Evolutionary conservation across 2,797 vertebrate genomes (phyloP), one percentile per base, ranked within the genome.

Genomic region (Salmo trutta): DNA sequence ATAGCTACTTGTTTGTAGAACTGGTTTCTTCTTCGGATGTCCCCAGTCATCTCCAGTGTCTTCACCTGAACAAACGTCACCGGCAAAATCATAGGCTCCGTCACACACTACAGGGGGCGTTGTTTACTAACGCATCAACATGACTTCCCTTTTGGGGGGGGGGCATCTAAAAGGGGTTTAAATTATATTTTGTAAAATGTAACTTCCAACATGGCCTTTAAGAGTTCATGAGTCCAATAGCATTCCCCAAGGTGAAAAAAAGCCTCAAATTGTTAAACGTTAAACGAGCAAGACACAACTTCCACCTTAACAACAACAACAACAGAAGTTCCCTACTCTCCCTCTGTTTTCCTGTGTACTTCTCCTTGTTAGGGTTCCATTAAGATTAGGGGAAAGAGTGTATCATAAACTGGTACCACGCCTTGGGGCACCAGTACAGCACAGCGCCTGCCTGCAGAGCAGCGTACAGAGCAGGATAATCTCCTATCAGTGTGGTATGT

Each of bases 401-500:
- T 91, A 90, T 93, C 89, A 90, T 90, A 93, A 93, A 92, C 90
- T 90, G 91, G 91, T 92, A 92, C 86, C 89, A 88, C 86, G 92
- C 93, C 93, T 85, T 76, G 29, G 89, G 93, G 91, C 89, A 86
- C 87, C 91, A 87, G 88, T 81, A 47, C 33, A 36, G 31, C 31
- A 33, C 36, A 36, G 36, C 36, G 33, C 36, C 36, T 41, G 33
- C 88, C 88, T 88, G 89, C 90, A 88, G 86, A 41, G 41, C 41
- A 12, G 14, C 10, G 10, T 14, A 47, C 83, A 91, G 91, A 91
- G 90, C 90, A 87, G 89, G 92, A 93, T 95, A 94, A 95, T 95
- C 94, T 94, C 89, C 89, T 93, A 95, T 95, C 94, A 93, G 91
- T 92, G 92, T 90, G 91, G 89, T 84, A 47, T 47, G 87, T 92